Conservation (phyloP, 2,888 invertebrate genomes). For the Leucophora obtusa region DNA sequence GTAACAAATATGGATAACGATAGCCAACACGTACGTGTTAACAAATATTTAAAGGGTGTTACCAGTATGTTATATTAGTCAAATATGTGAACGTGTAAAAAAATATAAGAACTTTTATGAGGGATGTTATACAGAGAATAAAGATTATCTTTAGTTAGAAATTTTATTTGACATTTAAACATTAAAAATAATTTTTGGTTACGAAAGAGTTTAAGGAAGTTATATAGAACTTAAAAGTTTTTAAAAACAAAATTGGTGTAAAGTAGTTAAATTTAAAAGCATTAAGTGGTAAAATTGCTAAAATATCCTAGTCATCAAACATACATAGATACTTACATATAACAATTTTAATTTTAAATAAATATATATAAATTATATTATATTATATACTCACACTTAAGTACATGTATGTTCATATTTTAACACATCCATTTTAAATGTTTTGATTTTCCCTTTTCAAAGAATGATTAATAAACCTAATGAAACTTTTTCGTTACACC, state of each 20-base stretch:
- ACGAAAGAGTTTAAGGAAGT: neutral
- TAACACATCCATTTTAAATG: neutral
- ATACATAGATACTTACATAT: neutral
- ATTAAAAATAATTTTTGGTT: slow-evolving; percentile 4
- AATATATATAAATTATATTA: no score
- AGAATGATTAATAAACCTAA: neutral
- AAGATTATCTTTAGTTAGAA: slow-evolving; percentile 41
- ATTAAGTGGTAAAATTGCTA: neutral
- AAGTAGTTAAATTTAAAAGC: neutral
- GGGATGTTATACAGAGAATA: slow-evolving; percentile 47
- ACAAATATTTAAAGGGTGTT: slow-evolving; percentile 64
- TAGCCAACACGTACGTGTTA: slow-evolving; percentile 60
- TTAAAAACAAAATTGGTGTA: neutral
- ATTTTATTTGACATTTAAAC: slow-evolving; percentile 31
- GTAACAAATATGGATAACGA: slow-evolving; percentile 51
- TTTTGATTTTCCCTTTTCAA: neutral
- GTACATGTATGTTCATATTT: neutral
- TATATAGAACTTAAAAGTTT: neutral
- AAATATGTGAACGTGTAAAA: neutral
- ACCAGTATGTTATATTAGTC: slow-evolving; percentile 19
- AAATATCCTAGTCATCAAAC: neutral
- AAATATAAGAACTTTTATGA: slow-evolving; percentile 29
- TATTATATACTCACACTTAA: no score
- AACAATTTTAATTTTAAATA: neutral
- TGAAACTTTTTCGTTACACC: neutral